phyloP scores from a whole-genome alignment of 2,888 invertebrate genomes.

The Chironomus tentans region DNA sequence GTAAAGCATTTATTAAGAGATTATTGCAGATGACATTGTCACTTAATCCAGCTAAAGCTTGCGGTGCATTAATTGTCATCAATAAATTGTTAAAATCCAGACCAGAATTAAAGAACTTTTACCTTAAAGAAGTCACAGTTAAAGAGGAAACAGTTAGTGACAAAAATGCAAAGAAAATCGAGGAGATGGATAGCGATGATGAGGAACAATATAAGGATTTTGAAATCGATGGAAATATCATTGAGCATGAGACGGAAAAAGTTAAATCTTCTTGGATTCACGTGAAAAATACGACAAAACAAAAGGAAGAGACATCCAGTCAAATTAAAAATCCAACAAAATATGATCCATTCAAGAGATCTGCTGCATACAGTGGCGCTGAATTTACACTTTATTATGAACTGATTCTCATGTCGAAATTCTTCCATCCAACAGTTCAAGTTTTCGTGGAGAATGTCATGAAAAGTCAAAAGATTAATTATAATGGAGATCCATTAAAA shows the following conservation, averaged over 20 bases:
- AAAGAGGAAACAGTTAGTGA: constrained; percentile 29
- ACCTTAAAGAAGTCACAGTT: constrained; percentile 34
- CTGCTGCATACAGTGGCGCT: constrained; percentile 78
- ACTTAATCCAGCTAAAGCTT: constrained; percentile 66
- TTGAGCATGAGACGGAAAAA: constrained; percentile 33
- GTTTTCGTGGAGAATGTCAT: constrained; percentile 76
- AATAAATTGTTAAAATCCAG: constrained; percentile 57
- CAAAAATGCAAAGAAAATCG: constrained; percentile 37
- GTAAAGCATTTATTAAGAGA: constrained; percentile 78
- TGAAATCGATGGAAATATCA: background rate
- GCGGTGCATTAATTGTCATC: constrained; percentile 63
- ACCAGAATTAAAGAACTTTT: constrained; percentile 42
- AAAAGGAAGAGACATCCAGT: constrained; percentile 37
- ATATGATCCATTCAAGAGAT: constrained; percentile 65
- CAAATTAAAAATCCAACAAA: constrained; percentile 44
- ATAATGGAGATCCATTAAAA: constrained; percentile 85
- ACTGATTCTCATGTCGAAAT: constrained; percentile 56
- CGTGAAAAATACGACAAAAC: constrained; percentile 31
- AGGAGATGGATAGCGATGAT: constrained; percentile 36
- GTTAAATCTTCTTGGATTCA: constrained; percentile 37
- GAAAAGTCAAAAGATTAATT: constrained; percentile 60
- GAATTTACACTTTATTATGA: constrained; percentile 64
- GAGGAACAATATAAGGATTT: constrained; percentile 29
- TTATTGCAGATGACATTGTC: constrained; percentile 60
- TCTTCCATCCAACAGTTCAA: constrained; percentile 88